phyloP scores from a whole-genome alignment of 2,888 invertebrate species.

The Oegoconia quadripuncta region DNA sequence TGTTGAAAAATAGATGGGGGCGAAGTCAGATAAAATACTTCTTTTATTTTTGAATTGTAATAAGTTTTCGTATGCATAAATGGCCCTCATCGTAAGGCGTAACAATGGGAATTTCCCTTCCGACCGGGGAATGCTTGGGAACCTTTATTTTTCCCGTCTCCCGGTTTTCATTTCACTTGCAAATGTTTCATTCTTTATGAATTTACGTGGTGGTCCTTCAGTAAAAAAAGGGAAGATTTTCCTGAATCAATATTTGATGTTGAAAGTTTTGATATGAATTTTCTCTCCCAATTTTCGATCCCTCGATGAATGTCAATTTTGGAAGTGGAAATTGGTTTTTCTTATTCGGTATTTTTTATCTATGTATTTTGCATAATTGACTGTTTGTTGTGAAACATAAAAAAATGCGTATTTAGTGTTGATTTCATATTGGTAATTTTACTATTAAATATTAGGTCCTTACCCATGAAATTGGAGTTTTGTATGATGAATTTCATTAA shows the following conservation, averaged over 20 bases:
- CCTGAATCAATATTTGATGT: conserved; percentile 57
- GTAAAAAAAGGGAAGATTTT: conserved; percentile 44
- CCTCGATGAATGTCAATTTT: conserved; percentile 10
- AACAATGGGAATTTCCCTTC: conserved; percentile 62
- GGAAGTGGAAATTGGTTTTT: conserved; percentile 6
- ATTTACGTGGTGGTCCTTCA: conserved; percentile 49
- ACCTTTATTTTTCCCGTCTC: conserved; percentile 60
- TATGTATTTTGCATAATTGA: background rate
- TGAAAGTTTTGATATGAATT: conserved; percentile 33
- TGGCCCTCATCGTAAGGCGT: conserved; percentile 60
- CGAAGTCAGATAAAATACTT: conserved; percentile 3
- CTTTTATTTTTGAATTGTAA: conserved; percentile 41
- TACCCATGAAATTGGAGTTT: too few relatives aligned
- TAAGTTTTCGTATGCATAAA: conserved; percentile 72
- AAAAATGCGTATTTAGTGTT: too few relatives aligned
- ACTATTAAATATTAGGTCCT: too few relatives aligned
- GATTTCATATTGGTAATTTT: too few relatives aligned
- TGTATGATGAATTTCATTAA: too few relatives aligned
- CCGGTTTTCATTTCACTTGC: conserved; percentile 68
- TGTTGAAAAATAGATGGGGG: background rate
- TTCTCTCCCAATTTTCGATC: conserved; percentile 11
- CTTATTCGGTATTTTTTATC: background rate
- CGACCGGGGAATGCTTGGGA: conserved; percentile 30
- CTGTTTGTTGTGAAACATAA: too few relatives aligned
- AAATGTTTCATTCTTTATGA: conserved; percentile 69